These are phyloP conservation scores for Drosophila sordidapex DNA, from an alignment of 2,888 invertebrate species.

Conservation along the genomic window DNA sequence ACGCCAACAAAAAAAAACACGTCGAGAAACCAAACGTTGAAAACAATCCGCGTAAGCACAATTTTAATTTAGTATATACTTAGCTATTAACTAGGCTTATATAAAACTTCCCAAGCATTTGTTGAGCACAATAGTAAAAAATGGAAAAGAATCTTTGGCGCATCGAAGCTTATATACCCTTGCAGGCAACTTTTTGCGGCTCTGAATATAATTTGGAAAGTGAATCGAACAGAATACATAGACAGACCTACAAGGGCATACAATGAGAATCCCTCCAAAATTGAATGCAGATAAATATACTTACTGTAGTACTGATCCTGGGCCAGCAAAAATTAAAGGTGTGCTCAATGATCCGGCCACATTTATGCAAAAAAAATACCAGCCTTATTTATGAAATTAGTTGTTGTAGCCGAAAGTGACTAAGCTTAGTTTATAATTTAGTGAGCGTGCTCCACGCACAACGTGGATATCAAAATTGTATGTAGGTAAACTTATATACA, in stretches of 20 bases:
- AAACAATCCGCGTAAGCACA: slow-evolving; percentile 78
- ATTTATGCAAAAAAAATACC: slow-evolving; percentile 38
- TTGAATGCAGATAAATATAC: slow-evolving; percentile 35
- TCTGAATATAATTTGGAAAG: background rate
- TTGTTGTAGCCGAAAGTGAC: slow-evolving; percentile 64
- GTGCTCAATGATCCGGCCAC: slow-evolving; percentile 37
- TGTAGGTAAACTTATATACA: slow-evolving; percentile 25
- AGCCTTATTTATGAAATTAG: slow-evolving; percentile 79
- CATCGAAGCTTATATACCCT: slow-evolving; percentile 32
- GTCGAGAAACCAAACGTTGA: slow-evolving; percentile 35
- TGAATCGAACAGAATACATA: background rate
- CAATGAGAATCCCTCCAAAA: slow-evolving; percentile 67
- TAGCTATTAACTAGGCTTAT: slow-evolving; percentile 68
- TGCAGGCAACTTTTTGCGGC: slow-evolving; percentile 1
- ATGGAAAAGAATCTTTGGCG: slow-evolving; percentile 34
- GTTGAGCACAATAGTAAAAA: slow-evolving; percentile 62
- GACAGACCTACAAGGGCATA: slow-evolving; percentile 20
- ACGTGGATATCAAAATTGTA: slow-evolving; percentile 51
- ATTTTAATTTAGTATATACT: slow-evolving; percentile 74
- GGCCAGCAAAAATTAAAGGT: slow-evolving; percentile 29
- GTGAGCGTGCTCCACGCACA: slow-evolving; percentile 47
- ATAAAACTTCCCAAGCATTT: slow-evolving; percentile 60
- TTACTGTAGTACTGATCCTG: slow-evolving; percentile 49
- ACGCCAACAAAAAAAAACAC: slow-evolving; percentile 46
- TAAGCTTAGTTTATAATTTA: slow-evolving; percentile 76